Base-by-base conservation (phyloP, 2,888 invertebrate genomes). In the Nineta flava region DNA sequence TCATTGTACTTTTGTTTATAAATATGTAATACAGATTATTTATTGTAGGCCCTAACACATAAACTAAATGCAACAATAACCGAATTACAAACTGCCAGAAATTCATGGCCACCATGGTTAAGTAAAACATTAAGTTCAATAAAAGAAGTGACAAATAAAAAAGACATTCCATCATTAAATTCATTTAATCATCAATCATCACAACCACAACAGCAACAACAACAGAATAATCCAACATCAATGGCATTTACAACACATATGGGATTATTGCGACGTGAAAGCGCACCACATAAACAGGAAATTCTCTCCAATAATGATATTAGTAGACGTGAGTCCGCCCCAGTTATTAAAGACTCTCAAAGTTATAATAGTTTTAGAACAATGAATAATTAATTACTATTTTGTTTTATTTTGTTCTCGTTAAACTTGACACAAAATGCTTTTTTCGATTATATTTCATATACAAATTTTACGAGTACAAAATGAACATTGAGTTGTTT, bases 21-120 rank as follows among this genome's bases (percentile, higher is more conserved):
- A 32, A 12, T 31, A 16, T 26, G 4, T 26, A 6, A 5, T 5
- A 13, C 2, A 45, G 13, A n/a, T 52, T 49, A 53, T 57, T 53
- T 51, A 52, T 64, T 63, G 1, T 62, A 87, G 85, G 90, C 92
- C 65, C 70, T 97, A 54, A 88, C 87, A 38, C 95, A 97, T 68
- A 88, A 92, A 61, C 70, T 95, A 49, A 83, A 84, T 60, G 76
- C 87, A 0, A 83, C 90, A 0, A 75, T 86, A 46, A 76, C 83
- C 50, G 93, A 93, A 65, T 69, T 87, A 54, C 81, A 81, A 61
- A 68, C 70, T 53, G 73, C 79, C 4, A 77, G 79, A 55, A 81
- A 79, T 60, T 77, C 77, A 17, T 95, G 93, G 81, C 83, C 94
- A 21, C 87, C 88, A 1, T 97, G 96, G 96, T 76, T 96, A 49